A percentile compares a stretch with the other conserved stretches of the same genome.
Evolutionary conservation across 1,140 invertebrate genomes (phyloP).

Genomic region (Melipona quadrifasciata): DNA sequence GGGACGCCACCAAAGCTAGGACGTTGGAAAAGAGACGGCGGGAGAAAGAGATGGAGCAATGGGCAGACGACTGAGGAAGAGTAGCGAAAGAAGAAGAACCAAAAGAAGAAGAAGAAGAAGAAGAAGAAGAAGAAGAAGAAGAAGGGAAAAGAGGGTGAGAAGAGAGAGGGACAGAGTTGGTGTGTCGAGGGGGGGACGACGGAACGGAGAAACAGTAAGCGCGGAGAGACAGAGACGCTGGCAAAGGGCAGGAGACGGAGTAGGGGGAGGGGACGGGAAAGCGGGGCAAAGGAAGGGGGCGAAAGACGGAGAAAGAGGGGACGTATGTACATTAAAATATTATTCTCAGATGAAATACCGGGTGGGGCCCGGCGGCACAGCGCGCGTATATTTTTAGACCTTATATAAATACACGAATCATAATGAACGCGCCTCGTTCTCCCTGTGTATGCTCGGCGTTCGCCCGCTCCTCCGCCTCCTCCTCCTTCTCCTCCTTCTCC

Average conservation of each 20-base stretch:
- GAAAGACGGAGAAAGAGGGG: constrained; percentile 44
- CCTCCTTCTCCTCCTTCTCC: constrained; percentile 8
- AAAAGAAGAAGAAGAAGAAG: constrained; percentile 1
- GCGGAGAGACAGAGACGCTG: not conserved
- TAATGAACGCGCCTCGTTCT: constrained; percentile 78
- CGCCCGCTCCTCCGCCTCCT: constrained; percentile 31
- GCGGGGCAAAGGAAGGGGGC: constrained; percentile 36
- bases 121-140: not conserved
- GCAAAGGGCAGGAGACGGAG: not conserved
- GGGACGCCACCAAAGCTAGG: constrained; percentile 1
- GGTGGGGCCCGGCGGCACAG: constrained; percentile 79
- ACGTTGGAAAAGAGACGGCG: not conserved
- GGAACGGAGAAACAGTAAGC: constrained; percentile 29
- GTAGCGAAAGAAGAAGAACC: constrained; percentile 31
- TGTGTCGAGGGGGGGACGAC: constrained; percentile 37
- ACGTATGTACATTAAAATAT: constrained; percentile 81
- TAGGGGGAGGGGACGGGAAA: constrained; percentile 44
- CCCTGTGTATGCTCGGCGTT: constrained; percentile 52
- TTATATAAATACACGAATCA: constrained; percentile 83
- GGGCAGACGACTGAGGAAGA: not conserved
- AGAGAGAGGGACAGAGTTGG: constrained; percentile 35
- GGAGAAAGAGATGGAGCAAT: constrained; percentile 10
- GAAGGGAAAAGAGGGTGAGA: constrained; percentile 11
- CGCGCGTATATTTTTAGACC: constrained; percentile 81
- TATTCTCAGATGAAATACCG: constrained; percentile 83